Conservation (phyloP, 2,113 vertebrate genomes). For the Boleophthalmus pectinirostris region DNA sequence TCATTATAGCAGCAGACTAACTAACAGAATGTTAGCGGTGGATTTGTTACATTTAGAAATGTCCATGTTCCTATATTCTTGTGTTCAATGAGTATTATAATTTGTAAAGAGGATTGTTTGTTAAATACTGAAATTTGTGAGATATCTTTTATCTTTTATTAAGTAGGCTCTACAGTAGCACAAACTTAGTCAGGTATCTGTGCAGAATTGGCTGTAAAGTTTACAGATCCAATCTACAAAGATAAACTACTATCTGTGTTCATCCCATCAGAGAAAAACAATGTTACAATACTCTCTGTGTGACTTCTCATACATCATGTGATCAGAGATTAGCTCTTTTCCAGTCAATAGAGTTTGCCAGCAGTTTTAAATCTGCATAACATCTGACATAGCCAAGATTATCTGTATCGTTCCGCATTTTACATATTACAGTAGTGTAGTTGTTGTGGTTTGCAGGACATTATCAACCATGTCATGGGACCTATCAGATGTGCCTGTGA, state of each 20-base stretch:
- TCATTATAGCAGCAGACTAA: background rate
- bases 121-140: too few species aligned
- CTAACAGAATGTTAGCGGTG: conserved; percentile 29
- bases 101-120: too few species aligned
- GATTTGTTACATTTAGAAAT: conserved; percentile 9
- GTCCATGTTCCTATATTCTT: too few species aligned
- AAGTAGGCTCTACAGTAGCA: background rate
- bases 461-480: conserved; percentile 62
- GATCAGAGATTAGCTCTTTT: conserved; percentile 13
- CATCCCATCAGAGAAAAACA: background rate
- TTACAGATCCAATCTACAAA: background rate
- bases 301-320: conserved; percentile 20
- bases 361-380: conserved; percentile 26
- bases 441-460: conserved; percentile 44
- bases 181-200: background rate
- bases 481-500: conserved; percentile 58
- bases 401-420: conserved; percentile 54
- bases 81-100: too few species aligned
- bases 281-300: conserved; percentile 17
- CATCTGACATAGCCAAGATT: conserved; percentile 42
- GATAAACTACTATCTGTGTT: conserved; percentile 8
- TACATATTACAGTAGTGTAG: conserved; percentile 39
- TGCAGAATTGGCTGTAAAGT: background rate
- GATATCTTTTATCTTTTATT: too few species aligned
- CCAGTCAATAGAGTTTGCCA: conserved; percentile 13